These are phyloP conservation scores for Larimichthys polyactis DNA, from an alignment of 2,113 vertebrate species.

Conservation along the genomic window DNA sequence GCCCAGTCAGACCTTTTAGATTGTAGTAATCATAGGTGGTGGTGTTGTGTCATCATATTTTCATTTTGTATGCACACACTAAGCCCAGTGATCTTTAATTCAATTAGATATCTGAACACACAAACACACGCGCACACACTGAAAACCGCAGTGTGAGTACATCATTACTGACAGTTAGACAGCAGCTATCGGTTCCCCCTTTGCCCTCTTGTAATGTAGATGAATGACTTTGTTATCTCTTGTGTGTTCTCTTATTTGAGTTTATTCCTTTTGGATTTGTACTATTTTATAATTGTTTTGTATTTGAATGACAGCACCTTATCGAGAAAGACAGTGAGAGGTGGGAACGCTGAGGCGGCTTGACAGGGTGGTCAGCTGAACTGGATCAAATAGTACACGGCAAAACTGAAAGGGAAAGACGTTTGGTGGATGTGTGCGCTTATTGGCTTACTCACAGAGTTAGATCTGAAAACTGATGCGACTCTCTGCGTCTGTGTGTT, in stretches of 20 bases:
- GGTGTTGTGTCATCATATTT: constrained; percentile 51
- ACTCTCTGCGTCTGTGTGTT: not conserved
- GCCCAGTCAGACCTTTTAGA: constrained; percentile 52
- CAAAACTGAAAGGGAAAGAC: not conserved
- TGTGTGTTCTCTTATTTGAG: constrained; percentile 78
- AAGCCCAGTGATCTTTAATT: constrained; percentile 51
- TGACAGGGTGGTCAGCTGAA: constrained; percentile 59
- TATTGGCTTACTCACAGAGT: not conserved
- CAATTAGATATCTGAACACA: constrained; percentile 45
- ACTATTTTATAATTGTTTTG: constrained; percentile 81
- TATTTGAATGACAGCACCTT: constrained; percentile 85
- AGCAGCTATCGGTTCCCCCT: constrained; percentile 66
- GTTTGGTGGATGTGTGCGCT: not conserved
- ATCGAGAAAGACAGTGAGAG: constrained; percentile 67
- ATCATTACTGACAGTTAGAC: constrained; percentile 44
- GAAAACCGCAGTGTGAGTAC: constrained; percentile 25
- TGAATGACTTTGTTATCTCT: constrained; percentile 71
- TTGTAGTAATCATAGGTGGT: constrained; percentile 58
- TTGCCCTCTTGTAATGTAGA: constrained; percentile 68
- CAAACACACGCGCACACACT: constrained; percentile 26
- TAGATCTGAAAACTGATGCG: not conserved
- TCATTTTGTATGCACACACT: constrained; percentile 35
- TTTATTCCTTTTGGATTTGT: constrained; percentile 81
- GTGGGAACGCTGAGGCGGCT: constrained; percentile 33
- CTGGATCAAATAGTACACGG: constrained; percentile 31